These are phyloP conservation scores for Lordiphosa fenestrarum DNA, from an alignment of 2,888 invertebrate genomes.

Conservation along the genomic window DNA sequence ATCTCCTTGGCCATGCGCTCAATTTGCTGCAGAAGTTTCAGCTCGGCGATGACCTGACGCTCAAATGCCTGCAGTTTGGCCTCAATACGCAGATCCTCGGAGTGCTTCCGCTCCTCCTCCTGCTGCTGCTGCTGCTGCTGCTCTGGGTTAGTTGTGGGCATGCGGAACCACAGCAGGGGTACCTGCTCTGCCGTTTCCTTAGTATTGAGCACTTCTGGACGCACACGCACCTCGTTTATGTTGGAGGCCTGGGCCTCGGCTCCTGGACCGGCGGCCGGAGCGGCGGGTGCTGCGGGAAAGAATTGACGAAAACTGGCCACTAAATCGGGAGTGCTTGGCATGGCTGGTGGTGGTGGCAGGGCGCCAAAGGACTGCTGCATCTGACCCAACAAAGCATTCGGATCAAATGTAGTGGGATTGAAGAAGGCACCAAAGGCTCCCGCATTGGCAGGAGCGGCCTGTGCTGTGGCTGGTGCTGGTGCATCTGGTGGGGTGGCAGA, in stretches of 20 bases:
- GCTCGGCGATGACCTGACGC: slow-evolving; percentile 66
- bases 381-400: slow-evolving; percentile 11
- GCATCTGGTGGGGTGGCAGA: slow-evolving; percentile 1
- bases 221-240: slow-evolving; percentile 71
- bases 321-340: slow-evolving; percentile 24
- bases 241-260: slow-evolving; percentile 55
- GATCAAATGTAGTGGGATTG: slow-evolving; percentile 23
- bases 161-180: slow-evolving; percentile 74
- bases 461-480: slow-evolving; percentile 2
- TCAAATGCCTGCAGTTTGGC: slow-evolving; percentile 64
- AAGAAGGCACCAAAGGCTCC: slow-evolving; percentile 17
- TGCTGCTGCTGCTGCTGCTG: too few relatives aligned
- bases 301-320: slow-evolving; percentile 42
- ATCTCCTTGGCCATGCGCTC: slow-evolving; percentile 68
- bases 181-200: slow-evolving; percentile 44
- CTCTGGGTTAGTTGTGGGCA: slow-evolving; percentile 29
- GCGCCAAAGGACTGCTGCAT: slow-evolving; percentile 1
- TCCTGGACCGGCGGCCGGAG: neutral
- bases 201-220: slow-evolving; percentile 41
- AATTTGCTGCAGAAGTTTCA: slow-evolving; percentile 69
- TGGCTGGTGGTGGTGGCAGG: neutral
- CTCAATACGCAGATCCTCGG: slow-evolving; percentile 55
- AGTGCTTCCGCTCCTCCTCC: slow-evolving; percentile 11
- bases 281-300: slow-evolving; percentile 17
- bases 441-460: neutral